These are phyloP conservation scores for Eupithecia subfuscata DNA, from an alignment of 2,888 invertebrate species.

Conservation along the genomic window DNA sequence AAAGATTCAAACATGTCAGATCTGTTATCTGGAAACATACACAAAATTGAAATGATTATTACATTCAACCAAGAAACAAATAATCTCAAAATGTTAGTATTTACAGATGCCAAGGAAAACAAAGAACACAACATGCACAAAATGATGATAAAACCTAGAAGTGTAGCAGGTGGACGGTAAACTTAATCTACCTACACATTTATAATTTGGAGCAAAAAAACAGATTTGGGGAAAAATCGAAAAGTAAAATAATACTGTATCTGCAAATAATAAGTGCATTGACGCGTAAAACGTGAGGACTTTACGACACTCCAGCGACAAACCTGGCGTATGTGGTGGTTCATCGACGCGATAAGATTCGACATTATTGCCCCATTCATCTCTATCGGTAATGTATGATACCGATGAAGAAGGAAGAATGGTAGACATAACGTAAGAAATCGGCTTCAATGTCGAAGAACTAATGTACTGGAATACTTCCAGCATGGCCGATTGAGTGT, in stretches of 20 bases:
- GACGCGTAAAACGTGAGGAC: constrained; percentile 68
- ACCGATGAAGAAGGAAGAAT: constrained; percentile 66
- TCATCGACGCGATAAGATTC: constrained; percentile 82
- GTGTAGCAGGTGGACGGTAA: constrained; percentile 26
- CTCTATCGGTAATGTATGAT: constrained; percentile 70
- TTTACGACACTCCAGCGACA: constrained; percentile 79
- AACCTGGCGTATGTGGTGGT: constrained; percentile 82
- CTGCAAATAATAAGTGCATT: constrained; percentile 76
- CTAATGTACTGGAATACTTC: constrained; percentile 82
- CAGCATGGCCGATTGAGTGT: constrained; percentile 80
- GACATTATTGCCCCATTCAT: constrained; percentile 79
- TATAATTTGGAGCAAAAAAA: constrained; percentile 30
- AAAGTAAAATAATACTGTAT: constrained; percentile 36
- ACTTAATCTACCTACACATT: constrained; percentile 35
- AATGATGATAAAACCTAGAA: constrained; percentile 43
- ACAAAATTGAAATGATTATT: neutral
- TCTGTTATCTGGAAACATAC: constrained; percentile 67
- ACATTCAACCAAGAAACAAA: neutral
- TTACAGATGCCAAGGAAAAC: constrained; percentile 22
- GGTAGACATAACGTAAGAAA: constrained; percentile 72
- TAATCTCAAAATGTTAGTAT: constrained; percentile 6
- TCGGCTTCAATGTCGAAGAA: constrained; percentile 78
- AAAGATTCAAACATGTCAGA: constrained; percentile 83
- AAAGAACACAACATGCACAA: constrained; percentile 49
- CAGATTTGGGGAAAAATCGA: constrained; percentile 19